Base-by-base conservation (phyloP, 2,888 invertebrate genomes). In the Megastigmus dorsalis region DNA sequence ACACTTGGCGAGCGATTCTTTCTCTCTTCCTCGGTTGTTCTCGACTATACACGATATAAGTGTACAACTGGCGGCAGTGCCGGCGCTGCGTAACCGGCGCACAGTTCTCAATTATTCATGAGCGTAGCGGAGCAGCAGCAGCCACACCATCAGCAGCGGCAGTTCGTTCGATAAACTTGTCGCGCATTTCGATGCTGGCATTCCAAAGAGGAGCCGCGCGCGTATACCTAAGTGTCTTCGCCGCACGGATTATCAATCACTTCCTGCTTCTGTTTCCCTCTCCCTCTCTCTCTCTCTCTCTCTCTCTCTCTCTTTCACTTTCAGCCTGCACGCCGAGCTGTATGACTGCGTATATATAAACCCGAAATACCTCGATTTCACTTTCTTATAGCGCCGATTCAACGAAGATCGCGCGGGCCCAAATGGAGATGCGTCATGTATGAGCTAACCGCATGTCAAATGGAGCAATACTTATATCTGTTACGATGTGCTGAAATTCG, bases 21-120 rank as follows among this genome's bases (percentile, higher is more conserved):
- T 36, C 3, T 33, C 3, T 33, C 63, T 23, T 38, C 15, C 50
- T 38, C 38, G 7, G 1, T 5, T 7, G 33, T 36, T 13, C 3
- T 28, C n/a, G n/a, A n/a, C n/a, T n/a, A n/a, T n/a, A n/a, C n/a
- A n/a, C n/a, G n/a, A n/a, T n/a, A n/a, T n/a, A n/a, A n/a, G n/a
- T n/a, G n/a, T n/a, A n/a, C n/a, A n/a, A n/a, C n/a, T n/a, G n/a
- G n/a, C n/a, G n/a, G n/a, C n/a, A n/a, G n/a, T n/a, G n/a, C n/a
- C 26, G 26, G 10, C 18, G 10, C 38, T 60, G 68, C 62, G 67
- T 62, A 63, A 48, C 60, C 48, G 13, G n/a, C 48, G 38, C 18
- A 67, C 70, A 63, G 77, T 77, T 66, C 77, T 80, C 79, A 80
- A 80, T 80, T 80, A 80, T 80, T 79, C 80, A 80, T 79, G 80